Evolutionary conservation across 2,797 vertebrate species (phyloP), one percentile per base, ranked within the genome.

Genomic region (Anas capensis): DNA sequence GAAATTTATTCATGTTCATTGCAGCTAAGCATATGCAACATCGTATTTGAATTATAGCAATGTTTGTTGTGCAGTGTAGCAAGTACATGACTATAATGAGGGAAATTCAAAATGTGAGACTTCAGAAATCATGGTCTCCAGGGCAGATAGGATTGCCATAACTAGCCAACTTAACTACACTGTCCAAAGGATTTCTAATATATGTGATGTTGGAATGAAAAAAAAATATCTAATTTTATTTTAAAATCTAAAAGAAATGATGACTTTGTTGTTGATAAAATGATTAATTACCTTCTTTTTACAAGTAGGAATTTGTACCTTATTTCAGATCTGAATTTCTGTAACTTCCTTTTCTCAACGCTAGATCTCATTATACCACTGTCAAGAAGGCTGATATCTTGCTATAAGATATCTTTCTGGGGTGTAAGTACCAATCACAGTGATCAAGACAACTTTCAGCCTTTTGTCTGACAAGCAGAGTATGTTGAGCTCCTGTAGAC

Each of bases 371-470:
- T 94, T 97, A 95, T 90, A 29, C 64, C 56, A 29, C 73, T 94
- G 93, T 95, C 95, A 93, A 86, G 77, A 93, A 89, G 82, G 89
- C 84, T 95, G 95, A 93, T 75, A 71, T 89, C 82, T 91, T 91
- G 75, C 86, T 92, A 72, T 85, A 82, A 95, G 93, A 82, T 79
- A 69, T 85, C 90, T 94, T 95, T 85, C 81, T 84, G 73, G 64
- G 61, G 72, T 87, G 64, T 95, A 93, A 95, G 91, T 94, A 95
- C 86, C 94, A 83, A 78, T 93, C 24, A 1, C 73, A 70, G 56
- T 95, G 90, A 96, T 95, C 93, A 95, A 95, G 88, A 84, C 72
- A 91, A 69, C 68, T 92, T 82, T 87, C 90, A 95, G 84, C 91
- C 76, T 95, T 92, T 68, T 0, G 24, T 89, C 61, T 95, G 93